Evolutionary conservation across 2,113 vertebrate genomes (phyloP), one percentile per base, ranked within the genome.

Genomic region (Carettochelys insculpta): DNA sequence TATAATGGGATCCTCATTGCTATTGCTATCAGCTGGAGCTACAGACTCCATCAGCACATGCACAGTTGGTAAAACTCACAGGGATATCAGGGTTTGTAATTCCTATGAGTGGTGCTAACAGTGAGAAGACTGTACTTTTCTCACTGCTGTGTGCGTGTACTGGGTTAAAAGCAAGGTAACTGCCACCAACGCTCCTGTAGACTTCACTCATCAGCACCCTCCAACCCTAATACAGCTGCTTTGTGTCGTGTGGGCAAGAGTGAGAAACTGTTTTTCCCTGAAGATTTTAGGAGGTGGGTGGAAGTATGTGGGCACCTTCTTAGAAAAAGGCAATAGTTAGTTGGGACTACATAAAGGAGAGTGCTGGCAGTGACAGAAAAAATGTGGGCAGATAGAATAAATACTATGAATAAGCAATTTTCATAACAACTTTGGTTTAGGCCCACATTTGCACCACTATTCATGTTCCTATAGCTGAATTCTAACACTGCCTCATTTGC

Each of bases 191-290:
- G n/a, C 3, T 1, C 1, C 54, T 12, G 56, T 6, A 25, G 10
- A 38, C 0, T 0, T 20, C 2, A 61, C 2, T 43, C 25, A 43
- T n/a, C n/a, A 22, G n/a, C n/a, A 68, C 19, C n/a, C 8, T 54
- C 80, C 48, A 53, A 71, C 13, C 12, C 5, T 47, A 87, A 47
- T 2, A 34, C 83, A 78, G 19, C n/a, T 27, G 1, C 41, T n/a
- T 2, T 76, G 2, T 78, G 38, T 76, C 80, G 65, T 9, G 56
- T 11, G 8, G 38, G 51, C 80, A 56, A 12, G 82, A 7, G 2
- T 56, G 56, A 80, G 52, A 29, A 34, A 16, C 53, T 88, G 29
- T 8, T 48, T 6, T 4, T 79, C 16, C 25, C 12, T 61, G 58
- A 71, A 86, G 56, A 83, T 68, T 77, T 11, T 1, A 56, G 11